These are phyloP conservation scores for Perithous albicinctus DNA, from an alignment of 2,888 invertebrate species.

Conservation along the genomic window DNA sequence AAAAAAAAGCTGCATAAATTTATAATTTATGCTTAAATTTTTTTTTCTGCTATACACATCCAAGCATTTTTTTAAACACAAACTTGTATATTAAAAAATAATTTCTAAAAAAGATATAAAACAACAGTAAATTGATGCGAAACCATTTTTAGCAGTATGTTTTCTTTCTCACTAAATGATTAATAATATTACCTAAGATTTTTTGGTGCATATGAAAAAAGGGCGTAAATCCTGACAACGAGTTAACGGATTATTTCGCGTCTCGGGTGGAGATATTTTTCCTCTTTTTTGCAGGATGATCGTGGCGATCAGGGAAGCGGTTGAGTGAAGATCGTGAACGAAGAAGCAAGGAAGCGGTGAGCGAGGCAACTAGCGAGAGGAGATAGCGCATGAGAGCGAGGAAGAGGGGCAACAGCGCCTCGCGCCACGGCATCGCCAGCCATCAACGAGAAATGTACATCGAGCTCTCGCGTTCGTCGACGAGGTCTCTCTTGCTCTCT, in stretches of 20 bases:
- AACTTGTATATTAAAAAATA: too few relatives aligned
- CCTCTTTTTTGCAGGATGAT: slow-evolving; percentile 20
- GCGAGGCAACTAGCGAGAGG: slow-evolving; percentile 71
- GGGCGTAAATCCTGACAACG: slow-evolving; percentile 56
- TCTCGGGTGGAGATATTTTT: slow-evolving; percentile 42
- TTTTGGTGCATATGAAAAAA: background rate
- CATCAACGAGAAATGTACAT: slow-evolving; percentile 47
- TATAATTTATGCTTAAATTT: too few relatives aligned
- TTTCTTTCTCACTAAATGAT: too few relatives aligned
- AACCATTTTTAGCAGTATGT: too few relatives aligned
- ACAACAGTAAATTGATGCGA: too few relatives aligned
- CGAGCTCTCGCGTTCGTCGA: slow-evolving; percentile 20
- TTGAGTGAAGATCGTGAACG: slow-evolving; percentile 39
- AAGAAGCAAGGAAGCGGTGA: slow-evolving; percentile 5
- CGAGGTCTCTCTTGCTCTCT: slow-evolving; percentile 17
- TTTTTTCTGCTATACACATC: too few relatives aligned
- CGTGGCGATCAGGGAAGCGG: slow-evolving; percentile 65
- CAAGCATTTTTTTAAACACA: too few relatives aligned
- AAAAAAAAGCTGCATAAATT: too few relatives aligned
- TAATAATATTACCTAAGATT: too few relatives aligned
- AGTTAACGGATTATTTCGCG: slow-evolving; percentile 79
- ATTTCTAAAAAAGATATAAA: too few relatives aligned
- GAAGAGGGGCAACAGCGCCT: slow-evolving; percentile 26
- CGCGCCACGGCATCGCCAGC: background rate
- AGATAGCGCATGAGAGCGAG: slow-evolving; percentile 76